These are phyloP conservation scores for Odontophorus gujanensis DNA, from an alignment of 2,113 vertebrate genomes.

Conservation along the genomic window DNA sequence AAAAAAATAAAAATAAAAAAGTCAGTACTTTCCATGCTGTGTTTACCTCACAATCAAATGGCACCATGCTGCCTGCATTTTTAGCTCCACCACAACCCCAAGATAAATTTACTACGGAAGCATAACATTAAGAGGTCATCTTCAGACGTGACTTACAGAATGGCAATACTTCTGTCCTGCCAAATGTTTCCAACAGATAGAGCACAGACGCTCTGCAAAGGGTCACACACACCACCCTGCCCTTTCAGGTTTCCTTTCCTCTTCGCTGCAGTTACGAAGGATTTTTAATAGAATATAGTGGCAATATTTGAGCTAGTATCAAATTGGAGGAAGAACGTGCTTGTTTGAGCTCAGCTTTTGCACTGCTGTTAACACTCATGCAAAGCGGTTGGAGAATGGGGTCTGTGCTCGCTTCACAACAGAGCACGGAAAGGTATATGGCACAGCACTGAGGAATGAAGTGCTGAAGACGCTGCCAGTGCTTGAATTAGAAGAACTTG, in stretches of 20 bases:
- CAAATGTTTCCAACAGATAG: background rate
- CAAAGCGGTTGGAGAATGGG: background rate
- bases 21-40: background rate
- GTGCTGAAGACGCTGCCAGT: rapidly evolving
- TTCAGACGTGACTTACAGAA: background rate
- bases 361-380: background rate
- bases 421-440: background rate
- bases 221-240: background rate
- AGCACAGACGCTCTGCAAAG: background rate
- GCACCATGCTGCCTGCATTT: background rate
- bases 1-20: background rate
- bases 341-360: background rate
- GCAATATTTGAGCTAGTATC: too few relatives aligned
- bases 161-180: background rate
- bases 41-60: background rate
- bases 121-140: background rate
- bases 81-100: background rate
- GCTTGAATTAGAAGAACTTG: background rate
- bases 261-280: background rate
- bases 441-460: background rate
- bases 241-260: background rate
- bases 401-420: background rate
- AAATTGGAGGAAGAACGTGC: background rate
- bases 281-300: background rate
- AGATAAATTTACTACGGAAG: background rate